Percentiles rank a stretch among this genome's conserved stretches.
Conservation (phyloP, 2,113 vertebrate species). For the Arvicanthis niloticus region DNA sequence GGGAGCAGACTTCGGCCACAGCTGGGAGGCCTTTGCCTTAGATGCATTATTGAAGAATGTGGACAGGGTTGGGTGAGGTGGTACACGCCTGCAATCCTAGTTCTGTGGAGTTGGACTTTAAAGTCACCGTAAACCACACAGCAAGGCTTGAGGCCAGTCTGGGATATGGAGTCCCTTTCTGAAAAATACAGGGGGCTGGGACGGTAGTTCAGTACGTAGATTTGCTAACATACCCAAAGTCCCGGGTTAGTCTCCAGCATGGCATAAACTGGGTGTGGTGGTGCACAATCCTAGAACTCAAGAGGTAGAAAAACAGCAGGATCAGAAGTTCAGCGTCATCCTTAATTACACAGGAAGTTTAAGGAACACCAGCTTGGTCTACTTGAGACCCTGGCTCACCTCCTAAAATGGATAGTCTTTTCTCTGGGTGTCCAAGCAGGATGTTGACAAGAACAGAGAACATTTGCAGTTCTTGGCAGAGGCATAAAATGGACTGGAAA, state of each 20-base stretch:
- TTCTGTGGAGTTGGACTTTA: neutral
- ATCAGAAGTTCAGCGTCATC: neutral
- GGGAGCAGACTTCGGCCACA: neutral
- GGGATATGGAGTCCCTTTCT: neutral
- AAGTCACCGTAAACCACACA: neutral
- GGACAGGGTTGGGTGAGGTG: neutral
- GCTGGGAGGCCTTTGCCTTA: neutral
- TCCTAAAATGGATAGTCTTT: neutral
- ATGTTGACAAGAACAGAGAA: neutral
- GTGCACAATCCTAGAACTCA: neutral
- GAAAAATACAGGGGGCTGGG: neutral
- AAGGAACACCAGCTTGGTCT: too few species aligned
- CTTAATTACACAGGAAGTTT: neutral
- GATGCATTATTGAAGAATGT: neutral
- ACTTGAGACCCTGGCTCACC: neutral
- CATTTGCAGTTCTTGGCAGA: neutral
- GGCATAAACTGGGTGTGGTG: too few species aligned
- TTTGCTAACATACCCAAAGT: neutral
- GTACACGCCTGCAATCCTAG: neutral
- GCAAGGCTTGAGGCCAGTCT: neutral
- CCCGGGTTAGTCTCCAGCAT: neutral
- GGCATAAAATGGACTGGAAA: neutral
- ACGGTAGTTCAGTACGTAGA: neutral
- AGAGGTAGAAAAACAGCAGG: neutral
- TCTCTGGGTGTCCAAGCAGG: neutral